These are phyloP conservation scores for Formica aserva DNA, from an alignment of 2,888 invertebrate species.

Conservation along the genomic window DNA sequence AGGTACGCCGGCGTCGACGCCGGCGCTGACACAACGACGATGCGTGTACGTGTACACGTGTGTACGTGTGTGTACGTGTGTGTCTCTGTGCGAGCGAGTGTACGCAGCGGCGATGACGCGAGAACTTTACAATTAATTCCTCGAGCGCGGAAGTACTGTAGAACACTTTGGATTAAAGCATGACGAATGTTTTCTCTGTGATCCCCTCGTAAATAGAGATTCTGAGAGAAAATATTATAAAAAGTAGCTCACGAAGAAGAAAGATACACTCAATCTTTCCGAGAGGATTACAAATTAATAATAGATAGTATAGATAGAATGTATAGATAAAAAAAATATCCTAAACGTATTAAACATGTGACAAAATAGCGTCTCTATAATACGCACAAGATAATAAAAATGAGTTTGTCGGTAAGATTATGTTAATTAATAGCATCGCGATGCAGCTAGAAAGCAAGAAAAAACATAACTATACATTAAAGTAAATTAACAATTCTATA, in stretches of 20 bases:
- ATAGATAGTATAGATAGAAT: background rate
- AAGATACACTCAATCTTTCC: background rate
- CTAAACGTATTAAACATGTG: background rate
- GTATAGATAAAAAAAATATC: background rate
- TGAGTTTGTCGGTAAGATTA: background rate
- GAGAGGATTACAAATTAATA: background rate
- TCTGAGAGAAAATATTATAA: background rate
- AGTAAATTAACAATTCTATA: conserved; percentile 10
- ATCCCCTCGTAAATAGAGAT: background rate
- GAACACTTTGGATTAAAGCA: conserved; percentile 40
- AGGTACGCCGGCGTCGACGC: conserved; percentile 61
- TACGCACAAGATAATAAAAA: background rate
- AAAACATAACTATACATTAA: background rate
- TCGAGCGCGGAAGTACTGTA: conserved; percentile 46
- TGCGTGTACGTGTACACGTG: background rate
- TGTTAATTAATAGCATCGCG: background rate
- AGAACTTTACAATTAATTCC: conserved; percentile 65
- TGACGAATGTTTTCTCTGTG: conserved; percentile 12
- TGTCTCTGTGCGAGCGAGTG: background rate
- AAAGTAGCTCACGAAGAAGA: background rate
- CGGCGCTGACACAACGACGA: conserved; percentile 25
- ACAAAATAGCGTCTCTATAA: background rate
- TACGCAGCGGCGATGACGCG: conserved; percentile 36
- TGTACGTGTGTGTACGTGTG: too few relatives aligned
- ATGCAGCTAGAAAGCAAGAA: background rate